A percentile compares a stretch with the other conserved stretches of the same genome.
Evolutionary conservation across 1,140 invertebrate genomes (phyloP).

Genomic region (Trissolcus basalis): DNA sequence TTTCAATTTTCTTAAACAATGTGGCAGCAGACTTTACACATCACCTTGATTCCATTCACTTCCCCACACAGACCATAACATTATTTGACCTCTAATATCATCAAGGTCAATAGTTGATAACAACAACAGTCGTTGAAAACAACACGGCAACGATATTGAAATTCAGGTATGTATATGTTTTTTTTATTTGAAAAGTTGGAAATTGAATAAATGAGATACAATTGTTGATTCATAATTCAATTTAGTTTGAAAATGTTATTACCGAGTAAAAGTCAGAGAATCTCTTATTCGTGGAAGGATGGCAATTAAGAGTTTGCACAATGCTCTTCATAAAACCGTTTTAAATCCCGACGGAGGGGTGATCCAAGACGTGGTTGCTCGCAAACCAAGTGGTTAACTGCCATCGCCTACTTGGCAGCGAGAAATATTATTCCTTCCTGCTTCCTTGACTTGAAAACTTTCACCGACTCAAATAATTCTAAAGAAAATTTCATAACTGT

Average conservation of each 20-base stretch:
- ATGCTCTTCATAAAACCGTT: slow-evolving; percentile 69
- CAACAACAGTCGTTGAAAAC: too few relatives aligned
- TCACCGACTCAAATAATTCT: slow-evolving; percentile 72
- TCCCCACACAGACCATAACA: too few relatives aligned
- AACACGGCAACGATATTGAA: too few relatives aligned
- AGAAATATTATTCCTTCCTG: slow-evolving; percentile 71
- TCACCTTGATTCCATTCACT: too few relatives aligned
- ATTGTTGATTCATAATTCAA: too few relatives aligned
- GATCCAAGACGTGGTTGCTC: slow-evolving; percentile 38
- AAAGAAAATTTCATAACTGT: slow-evolving; percentile 75
- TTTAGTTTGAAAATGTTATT: slow-evolving; percentile 21
- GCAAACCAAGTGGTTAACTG: slow-evolving; percentile 28
- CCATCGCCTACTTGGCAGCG: slow-evolving; percentile 1
- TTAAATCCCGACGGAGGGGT: slow-evolving; percentile 63
- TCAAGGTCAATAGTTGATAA: too few relatives aligned
- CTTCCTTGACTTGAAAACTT: slow-evolving; percentile 60
- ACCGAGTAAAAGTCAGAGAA: slow-evolving; percentile 33
- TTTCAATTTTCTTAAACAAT: too few relatives aligned
- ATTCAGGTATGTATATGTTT: too few relatives aligned
- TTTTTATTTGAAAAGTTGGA: too few relatives aligned
- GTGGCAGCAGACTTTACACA: too few relatives aligned
- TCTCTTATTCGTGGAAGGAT: slow-evolving; percentile 53
- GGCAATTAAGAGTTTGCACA: slow-evolving; percentile 70
- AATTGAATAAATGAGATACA: too few relatives aligned
- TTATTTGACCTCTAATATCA: too few relatives aligned